These are phyloP conservation scores for Salminus brasiliensis DNA, from an alignment of 2,113 vertebrate species.

Conservation along the genomic window DNA sequence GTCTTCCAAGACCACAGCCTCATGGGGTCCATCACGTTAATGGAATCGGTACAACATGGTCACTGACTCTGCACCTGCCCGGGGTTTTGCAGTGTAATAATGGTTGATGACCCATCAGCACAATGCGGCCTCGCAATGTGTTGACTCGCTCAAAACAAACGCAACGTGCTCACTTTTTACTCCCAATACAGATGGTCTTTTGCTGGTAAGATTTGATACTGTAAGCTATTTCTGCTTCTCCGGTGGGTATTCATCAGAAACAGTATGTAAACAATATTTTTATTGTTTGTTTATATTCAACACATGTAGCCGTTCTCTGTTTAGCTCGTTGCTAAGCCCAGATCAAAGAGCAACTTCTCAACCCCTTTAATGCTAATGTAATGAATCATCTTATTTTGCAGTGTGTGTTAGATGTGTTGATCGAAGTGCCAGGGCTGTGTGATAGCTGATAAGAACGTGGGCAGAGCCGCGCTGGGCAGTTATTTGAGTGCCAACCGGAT, in stretches of 20 bases:
- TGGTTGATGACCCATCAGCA: constrained; percentile 21
- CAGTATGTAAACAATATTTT: constrained; percentile 9
- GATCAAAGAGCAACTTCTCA: background rate
- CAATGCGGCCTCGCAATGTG: background rate
- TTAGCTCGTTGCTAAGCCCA: background rate
- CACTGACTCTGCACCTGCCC: constrained; percentile 21
- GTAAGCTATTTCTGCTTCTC: constrained; percentile 8
- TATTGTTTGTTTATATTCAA: constrained; percentile 12
- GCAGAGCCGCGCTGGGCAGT: constrained; percentile 12
- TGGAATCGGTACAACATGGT: background rate
- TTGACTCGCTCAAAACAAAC: constrained; percentile 29
- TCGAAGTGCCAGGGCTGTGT: background rate
- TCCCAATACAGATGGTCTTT: constrained; percentile 24
- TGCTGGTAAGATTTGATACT: background rate
- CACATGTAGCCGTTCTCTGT: background rate
- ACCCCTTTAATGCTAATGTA: background rate
- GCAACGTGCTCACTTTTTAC: constrained; percentile 5
- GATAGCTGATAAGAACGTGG: constrained; percentile 32
- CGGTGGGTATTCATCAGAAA: background rate
- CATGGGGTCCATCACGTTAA: constrained; percentile 15
- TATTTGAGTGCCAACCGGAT: constrained; percentile 27
- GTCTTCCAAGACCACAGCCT: background rate
- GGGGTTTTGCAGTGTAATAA: constrained; percentile 37
- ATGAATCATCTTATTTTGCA: constrained; percentile 15
- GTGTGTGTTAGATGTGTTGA: constrained; percentile 16